Percentiles rank a stretch among this genome's conserved stretches.
Evolutionary conservation across 1,140 invertebrate genomes (phyloP).

Genomic region (Philopotamus ludificatus): DNA sequence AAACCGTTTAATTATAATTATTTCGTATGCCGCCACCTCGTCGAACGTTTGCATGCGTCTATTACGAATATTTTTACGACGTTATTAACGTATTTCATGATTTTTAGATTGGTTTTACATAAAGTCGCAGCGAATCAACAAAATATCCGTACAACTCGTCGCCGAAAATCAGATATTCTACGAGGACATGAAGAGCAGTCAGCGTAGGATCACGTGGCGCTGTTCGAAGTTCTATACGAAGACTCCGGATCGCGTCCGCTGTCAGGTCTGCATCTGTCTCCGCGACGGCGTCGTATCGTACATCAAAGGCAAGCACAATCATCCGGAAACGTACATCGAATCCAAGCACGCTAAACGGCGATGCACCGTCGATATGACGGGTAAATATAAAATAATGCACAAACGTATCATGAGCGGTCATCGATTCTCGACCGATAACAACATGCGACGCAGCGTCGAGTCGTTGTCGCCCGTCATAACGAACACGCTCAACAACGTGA

Average conservation of each 20-base stretch:
- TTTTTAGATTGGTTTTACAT: constrained; percentile 55
- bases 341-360: constrained; percentile 52
- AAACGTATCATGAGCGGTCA: constrained; percentile 25
- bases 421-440: no score
- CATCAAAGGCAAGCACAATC: constrained; percentile 52
- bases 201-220: constrained; percentile 53
- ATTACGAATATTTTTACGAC: background rate
- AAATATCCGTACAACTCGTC: constrained; percentile 52
- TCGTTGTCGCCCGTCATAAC: no score
- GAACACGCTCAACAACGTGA: no score
- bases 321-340: constrained; percentile 52
- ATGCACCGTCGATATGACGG: constrained; percentile 53
- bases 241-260: constrained; percentile 44
- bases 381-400: constrained; percentile 53
- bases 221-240: constrained; percentile 55
- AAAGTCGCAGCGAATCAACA: constrained; percentile 51
- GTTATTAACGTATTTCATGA: background rate
- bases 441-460: no score
- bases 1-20: no score
- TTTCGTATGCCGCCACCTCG: no score
- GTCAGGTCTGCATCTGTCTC: constrained; percentile 53
- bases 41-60: no score
- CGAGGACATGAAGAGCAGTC: constrained; percentile 53
- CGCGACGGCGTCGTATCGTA: constrained; percentile 52
- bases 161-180: constrained; percentile 55